Conservation (phyloP, 2,113 vertebrate species). For the Pelmatolapia mariae region DNA sequence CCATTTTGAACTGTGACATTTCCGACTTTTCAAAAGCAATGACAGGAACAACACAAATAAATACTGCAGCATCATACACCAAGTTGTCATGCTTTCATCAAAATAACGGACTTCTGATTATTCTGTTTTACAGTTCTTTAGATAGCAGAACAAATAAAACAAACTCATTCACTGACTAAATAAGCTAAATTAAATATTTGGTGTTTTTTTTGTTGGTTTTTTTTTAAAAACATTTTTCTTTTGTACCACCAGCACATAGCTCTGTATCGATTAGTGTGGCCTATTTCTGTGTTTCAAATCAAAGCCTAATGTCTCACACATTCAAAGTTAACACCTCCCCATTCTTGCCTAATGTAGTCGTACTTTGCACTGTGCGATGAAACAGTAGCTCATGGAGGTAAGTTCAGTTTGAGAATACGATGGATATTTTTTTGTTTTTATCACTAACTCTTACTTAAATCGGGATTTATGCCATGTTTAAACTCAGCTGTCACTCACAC, state of each 20-base stretch:
- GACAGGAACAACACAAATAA: constrained; percentile 75
- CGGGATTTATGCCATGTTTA: constrained; percentile 11
- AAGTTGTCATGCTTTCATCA: constrained; percentile 74
- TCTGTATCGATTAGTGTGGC: constrained; percentile 2
- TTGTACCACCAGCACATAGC: constrained; percentile 18
- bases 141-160: constrained; percentile 48
- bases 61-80: constrained; percentile 72
- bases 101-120: constrained; percentile 60
- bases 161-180: constrained; percentile 27
- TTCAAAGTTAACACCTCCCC: constrained; percentile 12
- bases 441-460: constrained; percentile 7
- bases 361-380: not conserved
- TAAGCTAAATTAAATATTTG: constrained; percentile 17
- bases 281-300: not conserved
- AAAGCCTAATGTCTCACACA: constrained; percentile 31
- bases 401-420: not conserved
- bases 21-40: constrained; percentile 64
- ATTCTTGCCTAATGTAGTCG: not conserved
- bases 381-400: constrained; percentile 4
- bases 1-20: constrained; percentile 63
- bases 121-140: constrained; percentile 41
- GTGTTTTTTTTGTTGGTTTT: not conserved
- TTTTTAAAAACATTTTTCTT: accelerated
- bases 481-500: constrained; percentile 30
- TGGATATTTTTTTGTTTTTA: not conserved